Evolutionary conservation across 2,888 invertebrate species (phyloP), one percentile per base, ranked within the genome.

Genomic region (Diachrysia chrysitis): DNA sequence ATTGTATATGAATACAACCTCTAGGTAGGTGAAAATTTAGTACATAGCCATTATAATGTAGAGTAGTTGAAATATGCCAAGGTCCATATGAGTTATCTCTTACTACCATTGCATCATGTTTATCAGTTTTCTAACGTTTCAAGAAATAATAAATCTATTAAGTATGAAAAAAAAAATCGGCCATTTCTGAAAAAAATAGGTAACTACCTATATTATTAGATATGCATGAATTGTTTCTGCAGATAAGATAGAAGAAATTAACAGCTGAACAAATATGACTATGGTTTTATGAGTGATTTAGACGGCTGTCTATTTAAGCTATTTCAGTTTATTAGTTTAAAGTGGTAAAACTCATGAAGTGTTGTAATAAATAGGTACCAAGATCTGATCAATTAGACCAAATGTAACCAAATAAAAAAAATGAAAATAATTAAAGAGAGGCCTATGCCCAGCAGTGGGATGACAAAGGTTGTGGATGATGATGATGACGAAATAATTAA

Each of bases 61-160:
- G 42, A 42, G 42, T 42, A 42, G 42, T 42, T 42, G 42, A 42
- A 42, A 42, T 42, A 42, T 42, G 42, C 42, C 42, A 42, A 42
- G 42, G 42, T 42, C n/a, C n/a, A 42, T n/a, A 6, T 6, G 42
- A 42, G 42, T 42, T 42, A 42, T 42, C 42, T 42, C 7, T 42
- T 42, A 42, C n/a, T 6, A 42, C 42, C 42, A 42, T 42, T 42
- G 42, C 42, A 42, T 42, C 42, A 42, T 42, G 10, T 16, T 42
- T 42, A 4, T n/a, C n/a, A 42, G 42, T 42, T 42, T 42, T 42
- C n/a, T n/a, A 42, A 42, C n/a, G n/a, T n/a, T 42, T 42, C 1
- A 5, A 5, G n/a, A 42, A 42, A n/a, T 42, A n/a, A n/a, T n/a
- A n/a, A 42, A 42, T n/a, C n/a, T n/a, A 37, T 42, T 42, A 42